A percentile compares a stretch with the other conserved stretches of the same genome.
Conservation (phyloP, 2,113 vertebrate genomes). For the Hyperopisus bebe region DNA sequence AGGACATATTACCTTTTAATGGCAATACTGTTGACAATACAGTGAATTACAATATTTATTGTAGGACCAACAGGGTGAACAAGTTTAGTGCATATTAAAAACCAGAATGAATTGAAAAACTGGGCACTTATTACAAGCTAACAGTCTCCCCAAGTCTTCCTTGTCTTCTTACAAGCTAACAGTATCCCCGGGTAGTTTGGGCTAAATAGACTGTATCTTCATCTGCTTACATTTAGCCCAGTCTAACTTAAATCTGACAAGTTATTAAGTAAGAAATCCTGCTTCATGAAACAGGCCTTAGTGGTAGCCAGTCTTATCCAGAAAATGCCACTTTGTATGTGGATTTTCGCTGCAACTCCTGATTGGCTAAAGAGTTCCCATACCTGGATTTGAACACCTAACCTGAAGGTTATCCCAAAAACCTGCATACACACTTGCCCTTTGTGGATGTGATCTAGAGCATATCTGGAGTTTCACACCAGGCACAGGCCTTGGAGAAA, state of each 20-base stretch:
- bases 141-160: neutral
- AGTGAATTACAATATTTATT: neutral
- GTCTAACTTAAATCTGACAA: neutral
- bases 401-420: neutral
- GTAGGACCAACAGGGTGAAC: neutral
- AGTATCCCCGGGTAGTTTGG: neutral
- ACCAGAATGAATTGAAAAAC: neutral
- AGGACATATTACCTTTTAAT: neutral
- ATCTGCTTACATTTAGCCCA: neutral
- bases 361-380: neutral
- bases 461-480: neutral
- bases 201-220: neutral
- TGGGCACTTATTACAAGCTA: neutral
- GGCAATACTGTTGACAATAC: neutral
- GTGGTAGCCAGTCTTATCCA: too few relatives aligned
- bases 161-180: neutral
- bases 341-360: neutral
- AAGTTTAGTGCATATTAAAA: neutral
- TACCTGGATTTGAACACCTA: neutral
- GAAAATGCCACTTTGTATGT: too few relatives aligned
- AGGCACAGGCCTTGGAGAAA: neutral
- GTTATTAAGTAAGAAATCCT: neutral
- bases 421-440: neutral
- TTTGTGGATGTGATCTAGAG: neutral
- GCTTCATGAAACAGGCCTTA: neutral